Evolutionary conservation across 2,113 vertebrate genomes (phyloP), one percentile per base, ranked within the genome.

Genomic region (Eira barbara): DNA sequence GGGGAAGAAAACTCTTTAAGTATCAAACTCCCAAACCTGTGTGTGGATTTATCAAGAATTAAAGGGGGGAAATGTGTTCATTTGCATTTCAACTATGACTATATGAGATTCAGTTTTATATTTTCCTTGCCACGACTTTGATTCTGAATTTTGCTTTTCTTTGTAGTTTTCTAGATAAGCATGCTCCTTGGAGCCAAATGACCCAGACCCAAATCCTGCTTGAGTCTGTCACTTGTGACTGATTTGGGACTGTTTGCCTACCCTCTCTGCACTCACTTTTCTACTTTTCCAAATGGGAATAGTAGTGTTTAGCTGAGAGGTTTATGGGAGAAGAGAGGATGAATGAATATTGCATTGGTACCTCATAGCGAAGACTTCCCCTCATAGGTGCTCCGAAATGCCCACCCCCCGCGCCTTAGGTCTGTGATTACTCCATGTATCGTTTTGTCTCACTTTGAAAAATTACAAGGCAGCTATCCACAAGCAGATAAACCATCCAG

Each of bases 111-210:
- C 39, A 65, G 31, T 87, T 79, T 79, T 82, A 3, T 63, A 6
- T 81, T 91, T 85, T 14, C 42, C 45, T 95, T 78, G 20, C 55
- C 29, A 13, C 20, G 81, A 89, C 42, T 91, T 29, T 92, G 52
- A 91, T 94, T 55, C 83, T 74, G 69, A 85, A 39, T 95, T 95
- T 92, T 76, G 20, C 69, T n/a, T 83, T 93, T 31, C n/a, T 83
- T 63, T 52, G 2, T 57, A 25, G 25, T 23, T 65, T 86, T 25
- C n/a, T 84, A 59, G 67, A 39, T 47, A 79, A 81, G 23, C 49
- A 6, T 65, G 42, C 0, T 89, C 78, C 85, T 81, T 89, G 67
- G 7, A 87, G 25, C 31, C 92, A 34, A 25, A 39, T 71, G 59
- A 94, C 42, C 18, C 1, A 0, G 27, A 65, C 18, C 61, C 79